Percentiles rank a stretch among this genome's conserved stretches.
Conservation (phyloP, 2,888 invertebrate genomes). For the Augiades crinisus region DNA sequence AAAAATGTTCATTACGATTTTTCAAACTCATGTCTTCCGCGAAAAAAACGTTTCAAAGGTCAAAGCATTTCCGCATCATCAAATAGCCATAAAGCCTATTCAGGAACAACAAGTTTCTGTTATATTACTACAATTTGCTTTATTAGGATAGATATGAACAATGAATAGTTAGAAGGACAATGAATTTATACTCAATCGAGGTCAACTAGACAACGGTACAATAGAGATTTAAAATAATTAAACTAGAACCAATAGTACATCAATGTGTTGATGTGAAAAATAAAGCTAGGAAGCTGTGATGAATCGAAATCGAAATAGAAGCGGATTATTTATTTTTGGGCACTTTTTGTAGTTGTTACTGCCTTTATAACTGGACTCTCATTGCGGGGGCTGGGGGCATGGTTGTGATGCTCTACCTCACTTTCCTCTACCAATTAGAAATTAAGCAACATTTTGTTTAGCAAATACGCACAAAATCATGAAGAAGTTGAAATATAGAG, state of each 20-base stretch:
- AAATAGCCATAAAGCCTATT: conserved; percentile 4
- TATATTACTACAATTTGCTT: not conserved
- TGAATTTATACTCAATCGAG: conserved; percentile 1
- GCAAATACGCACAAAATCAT: no score
- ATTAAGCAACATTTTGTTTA: no score
- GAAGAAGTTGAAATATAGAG: no score
- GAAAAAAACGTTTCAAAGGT: conserved; percentile 12
- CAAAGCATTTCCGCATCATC: conserved; percentile 13
- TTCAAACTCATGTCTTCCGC: conserved; percentile 8
- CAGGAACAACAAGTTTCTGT: conserved; percentile 1
- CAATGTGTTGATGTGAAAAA: no score
- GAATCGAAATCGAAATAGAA: no score
- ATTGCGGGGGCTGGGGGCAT: no score
- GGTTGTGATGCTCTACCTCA: no score
- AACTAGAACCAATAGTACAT: not conserved
- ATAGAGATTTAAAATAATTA: not conserved
- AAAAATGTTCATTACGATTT: not conserved
- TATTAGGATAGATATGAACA: conserved; percentile 16
- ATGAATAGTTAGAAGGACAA: conserved; percentile 11
- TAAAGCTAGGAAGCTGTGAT: no score
- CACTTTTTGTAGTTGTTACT: no score
- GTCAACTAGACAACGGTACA: conserved; percentile 1
- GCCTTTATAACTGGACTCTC: no score
- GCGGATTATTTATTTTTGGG: no score
- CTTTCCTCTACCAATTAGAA: no score